Evolutionary conservation across 1,140 invertebrate species (phyloP).

Genomic region (Paralvinella palmiformis): DNA sequence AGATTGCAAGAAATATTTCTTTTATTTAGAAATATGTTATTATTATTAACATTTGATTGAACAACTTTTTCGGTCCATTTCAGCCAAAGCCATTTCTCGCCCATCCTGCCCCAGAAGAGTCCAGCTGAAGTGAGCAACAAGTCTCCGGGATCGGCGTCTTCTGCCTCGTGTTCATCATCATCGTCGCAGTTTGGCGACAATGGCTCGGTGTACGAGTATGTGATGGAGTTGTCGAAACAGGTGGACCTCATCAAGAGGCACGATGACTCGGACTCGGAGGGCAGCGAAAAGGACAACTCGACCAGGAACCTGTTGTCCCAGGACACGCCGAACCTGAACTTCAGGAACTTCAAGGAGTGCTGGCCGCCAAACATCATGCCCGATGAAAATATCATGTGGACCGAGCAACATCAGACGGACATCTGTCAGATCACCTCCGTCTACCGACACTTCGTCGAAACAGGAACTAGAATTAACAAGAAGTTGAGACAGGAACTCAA

Average conservation of each 20-base stretch:
- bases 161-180: no score
- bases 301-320: background rate
- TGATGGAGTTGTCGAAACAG: background rate
- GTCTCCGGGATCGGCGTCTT: no score
- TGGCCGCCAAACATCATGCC: constrained; percentile 13
- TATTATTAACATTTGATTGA: no score
- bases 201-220: no score
- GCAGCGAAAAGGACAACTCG: background rate
- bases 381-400: constrained; percentile 17
- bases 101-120: no score
- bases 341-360: background rate
- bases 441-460: constrained; percentile 14
- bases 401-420: constrained; percentile 10
- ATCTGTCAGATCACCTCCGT: constrained; percentile 15
- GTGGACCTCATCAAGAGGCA: background rate
- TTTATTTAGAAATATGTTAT: no score
- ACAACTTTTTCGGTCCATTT: no score
- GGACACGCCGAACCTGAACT: background rate
- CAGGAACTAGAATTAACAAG: constrained; percentile 15
- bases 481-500: constrained; percentile 2
- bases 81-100: no score
- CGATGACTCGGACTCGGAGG: background rate
- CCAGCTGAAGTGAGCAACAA: no score
- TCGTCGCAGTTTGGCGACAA: no score
- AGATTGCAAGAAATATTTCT: no score